Percentiles rank a stretch among this genome's conserved stretches.
phyloP scores from a whole-genome alignment of 2,113 vertebrate genomes.

The Syngnathoides biaculeatus region DNA sequence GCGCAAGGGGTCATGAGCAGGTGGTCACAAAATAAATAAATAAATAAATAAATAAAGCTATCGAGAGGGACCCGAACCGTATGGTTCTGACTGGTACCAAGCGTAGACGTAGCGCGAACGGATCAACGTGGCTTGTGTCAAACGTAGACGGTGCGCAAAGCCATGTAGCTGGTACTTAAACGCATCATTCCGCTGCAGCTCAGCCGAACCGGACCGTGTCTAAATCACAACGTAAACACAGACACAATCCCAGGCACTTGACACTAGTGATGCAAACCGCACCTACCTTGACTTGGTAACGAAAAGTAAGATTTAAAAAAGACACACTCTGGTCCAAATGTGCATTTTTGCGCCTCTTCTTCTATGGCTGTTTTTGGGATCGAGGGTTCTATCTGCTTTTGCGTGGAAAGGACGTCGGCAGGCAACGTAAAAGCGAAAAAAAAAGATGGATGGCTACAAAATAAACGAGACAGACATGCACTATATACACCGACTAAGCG shows the following conservation, averaged over 20 bases:
- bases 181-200: not conserved
- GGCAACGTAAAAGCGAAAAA: not conserved
- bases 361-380: slow-evolving; percentile 49
- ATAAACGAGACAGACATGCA: slow-evolving; percentile 40
- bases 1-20: slow-evolving; percentile 41
- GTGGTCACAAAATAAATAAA: slow-evolving; percentile 31
- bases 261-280: slow-evolving; percentile 35
- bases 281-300: slow-evolving; percentile 59
- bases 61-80: slow-evolving; percentile 23
- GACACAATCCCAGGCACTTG: slow-evolving; percentile 21
- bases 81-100: slow-evolving; percentile 24
- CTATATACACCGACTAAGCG: slow-evolving; percentile 63
- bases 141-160: slow-evolving; percentile 49
- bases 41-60: not conserved
- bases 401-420: slow-evolving; percentile 32
- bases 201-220: not conserved
- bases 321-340: not conserved
- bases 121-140: slow-evolving; percentile 32
- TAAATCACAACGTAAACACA: not conserved
- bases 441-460: not conserved
- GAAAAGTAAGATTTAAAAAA: not conserved
- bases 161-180: slow-evolving; percentile 20
- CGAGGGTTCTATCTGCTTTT: slow-evolving; percentile 40
- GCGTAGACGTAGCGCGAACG: not conserved
- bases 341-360: slow-evolving; percentile 37